Percentiles rank a stretch among this genome's conserved stretches.
phyloP scores from a whole-genome alignment of 2,888 invertebrate species.

The Petrolisthes cinctipes region DNA sequence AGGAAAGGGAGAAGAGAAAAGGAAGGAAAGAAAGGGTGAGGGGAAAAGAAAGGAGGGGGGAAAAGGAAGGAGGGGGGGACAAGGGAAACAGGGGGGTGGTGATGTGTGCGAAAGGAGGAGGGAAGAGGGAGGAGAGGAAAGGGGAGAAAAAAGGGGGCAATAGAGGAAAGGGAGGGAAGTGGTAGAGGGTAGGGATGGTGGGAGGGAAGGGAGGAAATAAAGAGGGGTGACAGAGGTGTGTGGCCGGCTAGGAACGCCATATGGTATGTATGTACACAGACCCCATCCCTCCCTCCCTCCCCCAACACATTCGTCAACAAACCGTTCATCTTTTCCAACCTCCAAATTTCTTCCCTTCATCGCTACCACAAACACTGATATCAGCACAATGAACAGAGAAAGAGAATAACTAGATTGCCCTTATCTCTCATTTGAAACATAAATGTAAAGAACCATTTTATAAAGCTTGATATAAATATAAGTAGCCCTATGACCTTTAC shows the following conservation, averaged over 20 bases:
- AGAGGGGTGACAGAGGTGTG: constrained; percentile 12
- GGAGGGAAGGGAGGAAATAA: background rate
- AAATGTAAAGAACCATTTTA: too few species aligned
- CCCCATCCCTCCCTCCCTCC: background rate
- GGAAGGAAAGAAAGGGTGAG: background rate
- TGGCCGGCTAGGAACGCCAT: background rate
- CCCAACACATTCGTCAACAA: background rate
- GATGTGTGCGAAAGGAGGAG: background rate
- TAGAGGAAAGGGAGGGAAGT: background rate
- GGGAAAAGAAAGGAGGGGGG: background rate
- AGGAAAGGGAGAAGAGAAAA: background rate
- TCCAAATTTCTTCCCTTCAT: too few species aligned
- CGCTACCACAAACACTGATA: too few species aligned
- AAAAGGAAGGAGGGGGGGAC: background rate
- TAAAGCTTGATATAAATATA: too few species aligned
- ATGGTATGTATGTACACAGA: background rate
- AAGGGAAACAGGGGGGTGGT: background rate
- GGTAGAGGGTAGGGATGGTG: background rate
- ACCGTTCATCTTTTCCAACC: too few species aligned
- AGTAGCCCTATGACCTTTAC: too few species aligned
- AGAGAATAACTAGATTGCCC: too few species aligned
- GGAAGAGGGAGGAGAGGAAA: background rate
- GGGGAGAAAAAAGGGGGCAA: background rate
- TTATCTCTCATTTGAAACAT: too few species aligned
- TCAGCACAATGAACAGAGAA: too few species aligned